Percentiles rank a stretch among this genome's conserved stretches.
Evolutionary conservation across 2,113 vertebrate genomes (phyloP).

Genomic region (Tinamus guttatus): DNA sequence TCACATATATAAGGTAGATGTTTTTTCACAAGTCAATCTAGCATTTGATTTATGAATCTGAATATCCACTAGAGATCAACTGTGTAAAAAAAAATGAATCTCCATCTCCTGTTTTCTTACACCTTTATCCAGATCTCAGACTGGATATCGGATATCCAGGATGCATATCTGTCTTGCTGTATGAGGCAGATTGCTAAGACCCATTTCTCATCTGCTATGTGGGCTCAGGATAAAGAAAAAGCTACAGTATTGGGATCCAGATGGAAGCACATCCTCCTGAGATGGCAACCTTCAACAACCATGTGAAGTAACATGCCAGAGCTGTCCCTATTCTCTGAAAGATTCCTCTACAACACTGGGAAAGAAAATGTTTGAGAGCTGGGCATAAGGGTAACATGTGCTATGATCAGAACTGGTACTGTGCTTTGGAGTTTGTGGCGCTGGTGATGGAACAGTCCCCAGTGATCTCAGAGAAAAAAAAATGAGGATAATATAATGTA

Average conservation of each 20-base stretch:
- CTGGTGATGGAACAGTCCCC: not conserved
- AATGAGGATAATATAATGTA: not conserved
- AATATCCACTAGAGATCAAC: not conserved
- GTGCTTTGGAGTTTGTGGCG: not conserved
- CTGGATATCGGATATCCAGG: no score
- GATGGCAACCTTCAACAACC: not conserved
- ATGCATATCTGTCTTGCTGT: not conserved
- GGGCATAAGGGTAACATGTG: not conserved
- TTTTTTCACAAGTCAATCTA: not conserved
- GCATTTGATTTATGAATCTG: not conserved
- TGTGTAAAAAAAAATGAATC: not conserved
- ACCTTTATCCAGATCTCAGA: not conserved
- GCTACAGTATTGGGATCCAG: not conserved
- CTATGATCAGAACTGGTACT: not conserved
- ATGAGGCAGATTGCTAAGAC: not conserved
- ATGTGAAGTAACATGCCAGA: rapidly evolving
- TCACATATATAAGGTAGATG: not conserved
- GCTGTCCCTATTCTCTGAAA: not conserved
- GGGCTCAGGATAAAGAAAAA: not conserved
- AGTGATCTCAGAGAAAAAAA: not conserved
- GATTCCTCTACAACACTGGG: not conserved
- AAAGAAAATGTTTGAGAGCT: not conserved
- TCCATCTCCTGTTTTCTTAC: not conserved
- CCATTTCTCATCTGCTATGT: not conserved
- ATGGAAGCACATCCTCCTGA: not conserved